phyloP scores from a whole-genome alignment of 2,113 vertebrate species.

The Hiodon alosoides region DNA sequence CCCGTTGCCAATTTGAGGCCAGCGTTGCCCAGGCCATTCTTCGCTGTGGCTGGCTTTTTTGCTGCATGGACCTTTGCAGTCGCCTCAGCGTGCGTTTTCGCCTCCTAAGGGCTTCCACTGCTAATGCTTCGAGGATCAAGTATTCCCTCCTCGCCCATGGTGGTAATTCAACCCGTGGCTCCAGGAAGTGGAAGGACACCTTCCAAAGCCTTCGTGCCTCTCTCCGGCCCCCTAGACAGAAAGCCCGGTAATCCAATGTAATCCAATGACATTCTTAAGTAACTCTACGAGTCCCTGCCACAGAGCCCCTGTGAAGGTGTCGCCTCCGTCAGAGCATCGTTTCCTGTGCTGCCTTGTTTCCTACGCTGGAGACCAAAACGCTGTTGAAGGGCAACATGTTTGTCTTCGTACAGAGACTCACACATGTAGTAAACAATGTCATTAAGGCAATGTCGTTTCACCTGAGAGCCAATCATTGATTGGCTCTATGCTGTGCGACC shows the following conservation, averaged over 20 bases:
- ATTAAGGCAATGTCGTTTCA: no score
- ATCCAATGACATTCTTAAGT: conserved; percentile 35
- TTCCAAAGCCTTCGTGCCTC: conserved; percentile 3
- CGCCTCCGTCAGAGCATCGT: neutral
- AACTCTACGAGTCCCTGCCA: conserved; percentile 21
- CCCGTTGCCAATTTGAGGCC: neutral
- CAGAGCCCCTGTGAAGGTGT: conserved; percentile 20
- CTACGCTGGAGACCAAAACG: neutral
- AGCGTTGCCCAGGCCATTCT: no score
- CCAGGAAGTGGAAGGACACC: neutral
- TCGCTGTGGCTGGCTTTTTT: neutral
- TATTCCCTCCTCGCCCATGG: neutral
- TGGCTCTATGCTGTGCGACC: no score
- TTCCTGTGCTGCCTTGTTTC: neutral
- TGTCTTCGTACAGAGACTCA: no score
- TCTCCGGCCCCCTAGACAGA: conserved; percentile 13
- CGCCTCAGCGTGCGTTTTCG: neutral
- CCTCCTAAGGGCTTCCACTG: neutral
- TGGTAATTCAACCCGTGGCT: conserved; percentile 6
- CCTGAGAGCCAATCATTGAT: no score
- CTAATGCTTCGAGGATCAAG: neutral
- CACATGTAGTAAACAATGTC: no score
- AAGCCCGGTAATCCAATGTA: conserved; percentile 25
- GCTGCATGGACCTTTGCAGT: neutral
- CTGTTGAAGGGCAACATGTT: no score